Base-by-base conservation (phyloP, 2,797 vertebrate species). In the Chiloscyllium punctatum region DNA sequence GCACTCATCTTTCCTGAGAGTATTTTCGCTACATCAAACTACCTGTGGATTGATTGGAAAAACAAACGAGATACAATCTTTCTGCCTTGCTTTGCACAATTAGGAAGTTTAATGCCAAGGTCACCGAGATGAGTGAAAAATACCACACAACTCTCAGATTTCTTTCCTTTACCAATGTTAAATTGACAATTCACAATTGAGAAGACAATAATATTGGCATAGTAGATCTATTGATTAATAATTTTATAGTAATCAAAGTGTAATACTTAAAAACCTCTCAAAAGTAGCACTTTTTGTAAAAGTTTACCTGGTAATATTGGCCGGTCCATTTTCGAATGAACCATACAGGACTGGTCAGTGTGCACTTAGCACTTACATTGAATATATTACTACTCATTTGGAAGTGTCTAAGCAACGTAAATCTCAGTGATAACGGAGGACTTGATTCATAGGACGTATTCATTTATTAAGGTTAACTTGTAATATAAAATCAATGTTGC, bases 11-110 rank as follows among this genome's bases (percentile, higher is more conserved):
- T 96, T 96, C 92, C 96, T 95, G 96, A 96, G 94, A 92, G 42
- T 66, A 27, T 95, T 62, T 74, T n/a, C 7, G 30, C n/a, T 77
- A 91, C 87, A 91, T 74, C 94, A 95, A 77, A 77, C 21, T 96
- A 97, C 96, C 97, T 97, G 96, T 69, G 96, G 96, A 16, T 27
- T 18, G 95, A 94, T 96, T 21, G 96, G n/a, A 90, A 96, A 16
- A 97, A 95, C 2, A 0, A 37, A 57, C 88, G 77, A 82, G 88
- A 53, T 94, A 87, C 8, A 95, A 91, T 79, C 71, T 95, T 95
- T 95, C 71, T 51, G 94, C 94, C 68, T 57, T 71, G 53, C 69
- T 95, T 95, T 95, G 94, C 48, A 7, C 71, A 95, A 95, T 95
- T 95, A 74, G 94, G 71, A 95, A 77, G 69, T 74, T 72, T 72